Conservation (phyloP, 2,888 invertebrate genomes). For the Athripsodes cinereus region DNA sequence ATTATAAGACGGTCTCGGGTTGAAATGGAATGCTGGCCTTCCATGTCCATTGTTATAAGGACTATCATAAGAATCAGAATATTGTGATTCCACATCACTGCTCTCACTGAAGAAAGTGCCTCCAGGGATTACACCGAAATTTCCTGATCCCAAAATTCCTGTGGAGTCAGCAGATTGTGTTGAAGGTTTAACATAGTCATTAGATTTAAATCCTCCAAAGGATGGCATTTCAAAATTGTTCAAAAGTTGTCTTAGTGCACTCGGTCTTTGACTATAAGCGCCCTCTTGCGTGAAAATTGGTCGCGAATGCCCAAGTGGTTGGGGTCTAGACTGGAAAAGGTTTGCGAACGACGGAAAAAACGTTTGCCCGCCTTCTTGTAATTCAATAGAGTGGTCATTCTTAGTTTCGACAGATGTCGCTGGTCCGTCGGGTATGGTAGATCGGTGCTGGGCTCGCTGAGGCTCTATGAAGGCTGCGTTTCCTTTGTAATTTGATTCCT, state of each 20-base stretch:
- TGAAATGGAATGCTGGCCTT: conserved; percentile 58
- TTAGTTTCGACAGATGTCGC: conserved; percentile 28
- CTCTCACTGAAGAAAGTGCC: conserved; percentile 77
- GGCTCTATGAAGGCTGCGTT: conserved; percentile 44
- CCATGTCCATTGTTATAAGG: conserved; percentile 67
- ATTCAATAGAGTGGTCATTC: conserved; percentile 49
- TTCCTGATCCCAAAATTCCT: conserved; percentile 72
- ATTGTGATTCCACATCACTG: conserved; percentile 45
- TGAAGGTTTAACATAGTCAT: conserved; percentile 39
- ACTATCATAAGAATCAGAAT: conserved; percentile 53
- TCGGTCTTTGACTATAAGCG: conserved; percentile 56
- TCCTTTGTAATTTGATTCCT: conserved; percentile 39
- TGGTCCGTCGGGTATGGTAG: conserved; percentile 25
- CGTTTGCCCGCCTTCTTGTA: conserved; percentile 55
- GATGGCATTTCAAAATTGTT: conserved; percentile 35
- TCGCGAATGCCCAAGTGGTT: conserved; percentile 56
- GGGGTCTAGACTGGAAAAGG: conserved; percentile 53
- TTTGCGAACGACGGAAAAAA: conserved; percentile 75
- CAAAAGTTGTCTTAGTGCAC: conserved; percentile 44
- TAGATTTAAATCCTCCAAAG: conserved; percentile 41
- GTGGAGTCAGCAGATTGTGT: conserved; percentile 48
- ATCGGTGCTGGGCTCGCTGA: conserved; percentile 30
- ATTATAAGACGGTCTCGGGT: conserved; percentile 68
- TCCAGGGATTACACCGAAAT: conserved; percentile 80
- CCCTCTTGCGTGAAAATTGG: conserved; percentile 55